Evolutionary conservation across 92 coral and sea anemone species (phyloP).

Genomic region (Epizoanthus illoricatus): DNA sequence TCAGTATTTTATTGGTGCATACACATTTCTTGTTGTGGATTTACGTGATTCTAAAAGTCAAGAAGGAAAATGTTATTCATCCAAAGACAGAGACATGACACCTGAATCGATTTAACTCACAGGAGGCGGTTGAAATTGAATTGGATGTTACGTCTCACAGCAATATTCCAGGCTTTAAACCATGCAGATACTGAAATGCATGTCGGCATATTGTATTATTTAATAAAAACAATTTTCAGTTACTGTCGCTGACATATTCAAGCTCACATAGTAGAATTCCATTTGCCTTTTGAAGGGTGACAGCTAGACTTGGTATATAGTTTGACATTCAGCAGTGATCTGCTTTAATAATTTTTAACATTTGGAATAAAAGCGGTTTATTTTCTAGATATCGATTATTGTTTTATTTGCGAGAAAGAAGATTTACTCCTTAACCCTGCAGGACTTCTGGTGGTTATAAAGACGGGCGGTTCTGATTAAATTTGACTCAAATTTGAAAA

Average conservation of each 20-base stretch:
- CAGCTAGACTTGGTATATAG: too few species aligned
- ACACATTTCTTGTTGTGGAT: too few species aligned
- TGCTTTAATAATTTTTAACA: too few species aligned
- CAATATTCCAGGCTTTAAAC: conserved; percentile 1
- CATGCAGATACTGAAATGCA: conserved; percentile 19
- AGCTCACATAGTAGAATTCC: too few species aligned
- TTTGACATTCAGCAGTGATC: too few species aligned
- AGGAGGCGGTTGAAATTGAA: not conserved
- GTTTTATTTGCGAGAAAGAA: not conserved
- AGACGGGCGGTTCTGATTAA: conserved; percentile 11
- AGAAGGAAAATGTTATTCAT: not conserved
- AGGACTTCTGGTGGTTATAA: conserved; percentile 1
- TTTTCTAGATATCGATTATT: not conserved
- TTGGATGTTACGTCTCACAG: conserved; percentile 14
- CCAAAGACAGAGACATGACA: not conserved
- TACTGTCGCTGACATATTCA: not conserved
- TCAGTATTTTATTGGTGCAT: too few species aligned
- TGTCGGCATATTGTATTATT: not conserved
- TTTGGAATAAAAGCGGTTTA: too few species aligned
- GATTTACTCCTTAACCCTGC: not conserved
- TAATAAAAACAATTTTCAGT: not conserved
- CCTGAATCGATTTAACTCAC: not conserved
- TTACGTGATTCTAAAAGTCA: too few species aligned
- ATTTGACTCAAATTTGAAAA: not conserved
- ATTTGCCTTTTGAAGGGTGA: too few species aligned